Evolutionary conservation across 2,113 vertebrate species (phyloP).

Genomic region (Thymallus thymallus): DNA sequence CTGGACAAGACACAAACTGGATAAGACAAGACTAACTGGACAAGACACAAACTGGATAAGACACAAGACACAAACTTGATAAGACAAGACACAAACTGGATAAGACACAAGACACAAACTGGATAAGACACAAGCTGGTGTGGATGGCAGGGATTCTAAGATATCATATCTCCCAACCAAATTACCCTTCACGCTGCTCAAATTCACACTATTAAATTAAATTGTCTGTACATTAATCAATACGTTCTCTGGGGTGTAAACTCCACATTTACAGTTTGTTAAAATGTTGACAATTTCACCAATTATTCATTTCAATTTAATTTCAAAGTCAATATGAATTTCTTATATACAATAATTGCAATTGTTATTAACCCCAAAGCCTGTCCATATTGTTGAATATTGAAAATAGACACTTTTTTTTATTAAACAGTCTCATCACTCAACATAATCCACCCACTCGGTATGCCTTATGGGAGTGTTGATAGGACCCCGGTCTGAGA

Average conservation of each 20-base stretch:
- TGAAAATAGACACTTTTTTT: background rate
- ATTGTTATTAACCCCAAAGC: background rate
- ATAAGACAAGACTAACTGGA: no score
- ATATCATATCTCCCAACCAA: background rate
- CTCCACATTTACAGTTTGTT: background rate
- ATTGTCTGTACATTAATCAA: background rate
- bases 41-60: background rate
- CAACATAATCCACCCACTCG: constrained; percentile 4
- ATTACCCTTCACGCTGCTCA: background rate
- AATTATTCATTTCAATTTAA: no score
- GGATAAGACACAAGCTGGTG: background rate
- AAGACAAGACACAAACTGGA: no score
- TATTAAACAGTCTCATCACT: background rate
- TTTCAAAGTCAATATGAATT: no score
- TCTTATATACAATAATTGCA: no score
- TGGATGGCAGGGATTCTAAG: background rate
- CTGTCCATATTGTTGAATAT: background rate
- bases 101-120: no score
- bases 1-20: background rate
- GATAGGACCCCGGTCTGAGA: background rate
- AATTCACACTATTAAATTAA: background rate
- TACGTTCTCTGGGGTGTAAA: background rate
- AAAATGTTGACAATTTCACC: background rate
- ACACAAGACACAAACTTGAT: no score
- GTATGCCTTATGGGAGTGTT: background rate